Conservation (phyloP, 2,888 invertebrate species). For the Micoletzkya japonica region DNA sequence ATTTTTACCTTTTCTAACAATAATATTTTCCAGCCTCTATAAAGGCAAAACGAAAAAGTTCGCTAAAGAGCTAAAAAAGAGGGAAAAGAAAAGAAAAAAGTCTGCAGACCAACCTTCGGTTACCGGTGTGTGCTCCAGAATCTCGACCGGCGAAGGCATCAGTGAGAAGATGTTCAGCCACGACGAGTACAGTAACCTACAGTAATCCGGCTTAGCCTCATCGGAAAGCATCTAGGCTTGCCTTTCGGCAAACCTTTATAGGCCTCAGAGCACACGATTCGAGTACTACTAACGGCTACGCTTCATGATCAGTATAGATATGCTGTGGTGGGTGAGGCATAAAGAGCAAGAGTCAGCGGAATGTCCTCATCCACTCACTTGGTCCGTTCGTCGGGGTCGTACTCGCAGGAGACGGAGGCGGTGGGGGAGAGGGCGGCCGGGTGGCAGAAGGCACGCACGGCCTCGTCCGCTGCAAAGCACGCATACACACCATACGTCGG, state of each 20-base stretch:
- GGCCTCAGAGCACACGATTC: too few relatives aligned
- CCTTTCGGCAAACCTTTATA: too few relatives aligned
- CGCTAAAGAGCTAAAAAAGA: too few relatives aligned
- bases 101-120: slow-evolving; percentile 34
- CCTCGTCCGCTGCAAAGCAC: slow-evolving; percentile 17
- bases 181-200: slow-evolving; percentile 11
- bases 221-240: too few relatives aligned
- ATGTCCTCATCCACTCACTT: too few relatives aligned
- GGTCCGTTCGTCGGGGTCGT: slow-evolving; percentile 14
- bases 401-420: slow-evolving; percentile 12
- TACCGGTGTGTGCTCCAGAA: slow-evolving; percentile 40
- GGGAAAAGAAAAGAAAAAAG: too few relatives aligned
- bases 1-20: not conserved
- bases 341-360: too few relatives aligned
- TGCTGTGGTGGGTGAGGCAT: too few relatives aligned
- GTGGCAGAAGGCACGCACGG: slow-evolving; percentile 1
- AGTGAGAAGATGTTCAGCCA: slow-evolving; percentile 43
- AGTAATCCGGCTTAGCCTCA: too few relatives aligned
- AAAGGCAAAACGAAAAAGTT: not conserved
- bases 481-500: too few relatives aligned
- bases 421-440: not conserved
- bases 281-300: too few relatives aligned
- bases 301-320: too few relatives aligned
- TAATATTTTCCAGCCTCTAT: not conserved
- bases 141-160: slow-evolving; percentile 39